phyloP scores from a whole-genome alignment of 1,140 invertebrate genomes.

The Cherax destructor region DNA sequence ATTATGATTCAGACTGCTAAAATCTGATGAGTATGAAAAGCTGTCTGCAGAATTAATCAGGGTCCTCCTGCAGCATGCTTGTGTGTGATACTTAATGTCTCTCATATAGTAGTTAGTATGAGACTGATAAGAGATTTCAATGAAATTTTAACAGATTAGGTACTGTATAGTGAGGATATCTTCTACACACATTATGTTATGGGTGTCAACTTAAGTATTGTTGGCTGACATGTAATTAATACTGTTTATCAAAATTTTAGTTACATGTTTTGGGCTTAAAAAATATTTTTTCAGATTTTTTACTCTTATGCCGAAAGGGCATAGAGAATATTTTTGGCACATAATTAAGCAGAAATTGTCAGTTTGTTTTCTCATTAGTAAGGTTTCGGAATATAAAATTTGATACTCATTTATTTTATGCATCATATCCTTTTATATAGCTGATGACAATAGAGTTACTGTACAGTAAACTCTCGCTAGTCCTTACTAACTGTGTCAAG shows the following conservation, averaged over 20 bases:
- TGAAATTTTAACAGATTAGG: neutral
- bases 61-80: constrained; percentile 13
- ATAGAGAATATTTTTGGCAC: neutral
- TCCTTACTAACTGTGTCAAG: neutral
- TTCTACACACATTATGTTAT: neutral
- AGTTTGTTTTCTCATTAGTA: neutral
- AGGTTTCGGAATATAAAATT: neutral
- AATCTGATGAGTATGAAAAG: neutral
- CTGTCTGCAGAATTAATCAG: neutral
- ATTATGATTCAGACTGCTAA: constrained; percentile 30
- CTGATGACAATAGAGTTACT: neutral
- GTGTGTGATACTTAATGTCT: constrained; percentile 33
- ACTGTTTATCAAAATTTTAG: constrained; percentile 6
- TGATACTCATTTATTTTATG: neutral
- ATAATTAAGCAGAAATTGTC: neutral
- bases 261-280: neutral
- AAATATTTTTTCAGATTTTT: neutral
- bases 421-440: constrained; percentile 5
- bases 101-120: constrained; percentile 5
- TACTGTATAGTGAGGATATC: neutral
- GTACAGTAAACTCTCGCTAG: constrained; percentile 1
- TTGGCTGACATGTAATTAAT: neutral
- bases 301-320: neutral
- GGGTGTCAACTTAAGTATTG: neutral
- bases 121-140: neutral